phyloP scores from a whole-genome alignment of 2,888 invertebrate species.

The Eustalomyia histrio region DNA sequence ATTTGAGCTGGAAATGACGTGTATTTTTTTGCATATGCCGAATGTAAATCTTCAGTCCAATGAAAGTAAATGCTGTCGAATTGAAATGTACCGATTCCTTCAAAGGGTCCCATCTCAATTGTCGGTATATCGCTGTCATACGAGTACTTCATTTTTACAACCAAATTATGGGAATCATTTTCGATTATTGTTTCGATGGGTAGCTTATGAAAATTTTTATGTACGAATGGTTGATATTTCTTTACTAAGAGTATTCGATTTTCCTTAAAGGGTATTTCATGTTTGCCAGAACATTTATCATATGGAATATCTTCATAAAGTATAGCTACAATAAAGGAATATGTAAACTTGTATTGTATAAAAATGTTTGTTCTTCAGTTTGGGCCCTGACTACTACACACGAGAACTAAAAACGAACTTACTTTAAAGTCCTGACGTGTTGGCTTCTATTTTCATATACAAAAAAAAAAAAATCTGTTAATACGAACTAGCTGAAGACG shows the following conservation, averaged over 20 bases:
- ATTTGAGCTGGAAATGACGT: not conserved
- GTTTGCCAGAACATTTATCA: slow-evolving; percentile 19
- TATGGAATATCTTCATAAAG: not conserved
- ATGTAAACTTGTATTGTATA: too few species aligned
- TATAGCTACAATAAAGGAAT: too few species aligned
- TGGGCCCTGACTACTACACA: too few species aligned
- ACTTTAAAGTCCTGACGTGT: too few species aligned
- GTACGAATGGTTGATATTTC: not conserved
- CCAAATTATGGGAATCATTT: not conserved
- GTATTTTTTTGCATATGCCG: not conserved
- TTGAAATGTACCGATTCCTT: slow-evolving; percentile 10
- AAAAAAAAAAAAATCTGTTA: too few species aligned
- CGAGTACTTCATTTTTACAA: slow-evolving; percentile 18
- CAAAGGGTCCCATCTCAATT: not conserved
- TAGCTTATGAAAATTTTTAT: slow-evolving; percentile 4
- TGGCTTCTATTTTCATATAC: too few species aligned
- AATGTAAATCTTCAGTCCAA: not conserved
- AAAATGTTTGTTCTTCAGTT: too few species aligned
- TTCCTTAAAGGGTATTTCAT: not conserved
- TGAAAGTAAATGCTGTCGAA: slow-evolving; percentile 31
- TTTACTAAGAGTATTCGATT: not conserved
- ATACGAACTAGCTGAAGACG: too few species aligned
- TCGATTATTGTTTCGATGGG: slow-evolving; percentile 13
- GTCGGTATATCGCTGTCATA: not conserved
- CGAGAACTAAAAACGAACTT: too few species aligned